Base-by-base conservation (phyloP, 2,888 invertebrate species). In the Xestia rhomboidea region DNA sequence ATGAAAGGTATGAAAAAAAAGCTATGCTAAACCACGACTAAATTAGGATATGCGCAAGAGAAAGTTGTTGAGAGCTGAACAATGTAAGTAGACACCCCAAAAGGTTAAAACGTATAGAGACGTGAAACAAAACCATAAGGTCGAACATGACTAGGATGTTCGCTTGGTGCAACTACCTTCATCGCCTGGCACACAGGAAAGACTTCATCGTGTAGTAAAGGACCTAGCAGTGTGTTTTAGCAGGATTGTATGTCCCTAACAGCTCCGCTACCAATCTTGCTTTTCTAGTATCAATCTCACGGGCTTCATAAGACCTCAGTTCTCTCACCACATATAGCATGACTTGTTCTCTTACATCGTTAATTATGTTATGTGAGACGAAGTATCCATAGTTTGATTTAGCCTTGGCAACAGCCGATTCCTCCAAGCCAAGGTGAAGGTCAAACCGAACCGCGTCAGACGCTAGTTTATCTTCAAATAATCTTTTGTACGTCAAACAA, bases 401-500 rank as follows among this genome's bases (percentile, higher is more conserved):
- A 41, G n/a, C 82, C 41, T 66, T 66, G 44, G 57, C 66, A 79
- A 79, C 57, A 77, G 11, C 24, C 11, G 18, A 57, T 60, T 21
- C 34, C 27, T 66, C 24, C 2, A 34, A 66, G 49, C 44, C 64
- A 76, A 6, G 49, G 66, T 38, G 41, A 76, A 82, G 76, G 49
- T 78, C 27, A 41, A 81, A 34, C 1, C 2, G 0, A 64, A 1
- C n/a, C 15, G 2, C 82, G 64, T 75, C 30, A 78, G 34, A 10
- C 18, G 54, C 18, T 34, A 60, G 49, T 51, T 66, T 64, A 63
- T 49, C 64, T 57, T 3, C 38, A 0, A 51, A 67, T 66, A 67
- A 27, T 82, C 41, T 66, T 81, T 78, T 75, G 34, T 57, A 51
- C 78, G 77, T 82, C 82, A n/a, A 62, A 51, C 82, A n/a, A 62